Evolutionary conservation across 2,113 vertebrate species (phyloP).

Genomic region (Pelecanus crispus): DNA sequence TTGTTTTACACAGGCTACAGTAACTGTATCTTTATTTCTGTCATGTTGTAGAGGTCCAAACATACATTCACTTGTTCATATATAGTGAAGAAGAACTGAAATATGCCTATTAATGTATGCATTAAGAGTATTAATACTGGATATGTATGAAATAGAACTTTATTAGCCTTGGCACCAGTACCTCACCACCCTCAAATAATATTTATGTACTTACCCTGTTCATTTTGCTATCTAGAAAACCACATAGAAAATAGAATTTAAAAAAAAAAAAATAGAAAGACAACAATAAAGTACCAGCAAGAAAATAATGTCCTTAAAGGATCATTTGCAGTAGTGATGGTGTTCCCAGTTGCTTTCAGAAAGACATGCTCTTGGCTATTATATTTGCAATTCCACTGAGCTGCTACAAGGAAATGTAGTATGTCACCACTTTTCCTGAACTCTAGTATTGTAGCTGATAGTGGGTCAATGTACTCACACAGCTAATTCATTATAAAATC

Average conservation of each 20-base stretch:
- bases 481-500: slow-evolving; percentile 33
- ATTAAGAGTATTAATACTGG: background rate
- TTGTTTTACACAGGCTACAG: background rate
- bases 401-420: slow-evolving; percentile 1
- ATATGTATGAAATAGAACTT: background rate
- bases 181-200: background rate
- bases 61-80: background rate
- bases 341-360: background rate
- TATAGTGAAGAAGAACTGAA: background rate
- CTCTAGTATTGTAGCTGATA: background rate
- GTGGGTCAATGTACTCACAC: background rate
- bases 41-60: background rate
- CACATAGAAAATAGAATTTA: background rate
- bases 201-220: background rate
- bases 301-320: background rate
- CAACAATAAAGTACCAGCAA: background rate
- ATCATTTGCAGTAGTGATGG: background rate
- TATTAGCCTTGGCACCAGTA: background rate
- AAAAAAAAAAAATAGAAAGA: background rate
- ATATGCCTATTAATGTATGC: background rate
- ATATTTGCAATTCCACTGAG: background rate
- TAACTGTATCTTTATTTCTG: slow-evolving; percentile 22
- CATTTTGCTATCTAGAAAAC: background rate
- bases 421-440: background rate
- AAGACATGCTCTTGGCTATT: slow-evolving; percentile 8